Percentiles rank a stretch among this genome's conserved stretches.
Evolutionary conservation across 2,797 vertebrate species (phyloP).

Genomic region (Florisuga fusca): DNA sequence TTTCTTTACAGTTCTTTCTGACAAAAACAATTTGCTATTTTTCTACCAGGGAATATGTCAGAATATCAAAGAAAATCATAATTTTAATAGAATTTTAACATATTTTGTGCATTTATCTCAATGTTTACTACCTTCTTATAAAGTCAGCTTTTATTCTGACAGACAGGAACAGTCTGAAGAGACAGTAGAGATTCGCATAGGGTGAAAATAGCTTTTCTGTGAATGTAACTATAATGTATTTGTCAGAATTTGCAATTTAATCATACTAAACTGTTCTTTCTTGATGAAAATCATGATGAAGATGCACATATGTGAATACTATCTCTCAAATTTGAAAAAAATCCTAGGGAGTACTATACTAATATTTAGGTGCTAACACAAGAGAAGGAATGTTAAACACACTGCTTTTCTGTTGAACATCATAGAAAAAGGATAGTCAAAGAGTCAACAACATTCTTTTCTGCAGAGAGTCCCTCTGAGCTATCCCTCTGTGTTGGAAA

Average conservation of each 20-base stretch:
- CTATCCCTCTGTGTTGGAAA: neutral
- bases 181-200: neutral
- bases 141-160: neutral
- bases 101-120: neutral
- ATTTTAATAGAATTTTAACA: neutral
- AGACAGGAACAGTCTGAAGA: neutral
- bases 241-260: neutral
- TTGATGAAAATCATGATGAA: neutral
- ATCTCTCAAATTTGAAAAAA: neutral
- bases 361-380: neutral
- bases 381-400: neutral
- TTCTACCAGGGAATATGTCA: neutral
- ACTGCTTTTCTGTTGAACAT: neutral
- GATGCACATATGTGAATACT: neutral
- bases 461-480: no score
- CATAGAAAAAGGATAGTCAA: neutral
- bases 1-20: neutral
- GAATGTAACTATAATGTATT: neutral
- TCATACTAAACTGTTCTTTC: neutral
- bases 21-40: neutral
- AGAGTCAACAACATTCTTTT: neutral
- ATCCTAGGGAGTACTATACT: fast-evolving
- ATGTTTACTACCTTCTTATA: neutral
- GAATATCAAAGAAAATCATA: neutral
- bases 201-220: neutral